Base-by-base conservation (phyloP, 2,113 vertebrate species). In the Lophochroa leadbeateri region DNA sequence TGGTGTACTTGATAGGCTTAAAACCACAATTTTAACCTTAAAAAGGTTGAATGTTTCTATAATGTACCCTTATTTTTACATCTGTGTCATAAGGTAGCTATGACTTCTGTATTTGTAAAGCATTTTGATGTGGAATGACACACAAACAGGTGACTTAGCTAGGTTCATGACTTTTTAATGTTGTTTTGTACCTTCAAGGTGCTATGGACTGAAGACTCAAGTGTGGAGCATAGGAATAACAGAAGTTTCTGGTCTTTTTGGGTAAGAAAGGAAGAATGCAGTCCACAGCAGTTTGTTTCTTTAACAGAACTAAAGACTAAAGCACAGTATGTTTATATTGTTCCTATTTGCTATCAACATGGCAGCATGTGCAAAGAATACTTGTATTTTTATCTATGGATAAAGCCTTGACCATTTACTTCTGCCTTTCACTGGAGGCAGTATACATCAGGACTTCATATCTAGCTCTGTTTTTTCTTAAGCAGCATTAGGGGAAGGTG, bases 401-500 rank as follows among this genome's bases (percentile, higher is more conserved):
- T 89, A 92, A 91, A 91, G 44, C 61, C 82, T 79, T 76, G 83
- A 75, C 43, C 39, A 31, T 84, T 87, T 94, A 35, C 35, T 87
- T 25, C 72, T 82, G 81, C 74, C 86, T 89, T 87, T 92, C 55
- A 52, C 2, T 94, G 69, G 39, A 92, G 33, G 69, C 55, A 75
- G 33, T 47, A 27, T 46, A 63, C 92, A 71, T 88, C 86, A 96
- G 90, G 88, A 93, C 69, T 92, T 92, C 43, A 78, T 92, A 68
- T 55, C 43, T 77, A 96, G 61, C 4, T 2, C 89, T 96, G 94
- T 31, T 92, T 95, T 96, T 77, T 92, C 93, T 97, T 96, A 95
- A 88, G 88, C 70, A 82, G 83, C 91, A 92, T 94, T 97, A 97
- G 78, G 46, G n/a, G 33, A 92, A 92, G 86, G 78, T 95, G 92